Percentiles rank a stretch among this genome's conserved stretches.
These are phyloP conservation scores for Drosophila lutescens DNA, from an alignment of 2,888 invertebrate species.

Conservation along the genomic window DNA sequence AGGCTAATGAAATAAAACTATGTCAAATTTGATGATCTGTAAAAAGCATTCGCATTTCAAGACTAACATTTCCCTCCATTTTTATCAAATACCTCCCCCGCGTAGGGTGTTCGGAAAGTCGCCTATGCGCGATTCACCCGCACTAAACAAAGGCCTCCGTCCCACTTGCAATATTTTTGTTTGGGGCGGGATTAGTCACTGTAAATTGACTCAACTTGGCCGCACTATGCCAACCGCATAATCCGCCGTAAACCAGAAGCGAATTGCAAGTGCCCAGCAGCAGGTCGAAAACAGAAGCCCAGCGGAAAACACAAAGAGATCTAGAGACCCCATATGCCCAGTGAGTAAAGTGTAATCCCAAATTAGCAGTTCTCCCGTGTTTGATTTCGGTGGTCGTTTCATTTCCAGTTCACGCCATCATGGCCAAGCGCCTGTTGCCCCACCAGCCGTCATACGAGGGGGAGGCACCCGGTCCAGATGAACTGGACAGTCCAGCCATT, in stretches of 20 bases:
- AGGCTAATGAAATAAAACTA: too few relatives aligned
- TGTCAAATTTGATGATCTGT: too few relatives aligned
- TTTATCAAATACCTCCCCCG: background rate
- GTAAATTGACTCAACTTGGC: slow-evolving; percentile 32
- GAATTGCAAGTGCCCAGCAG: slow-evolving; percentile 41
- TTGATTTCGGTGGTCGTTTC: background rate
- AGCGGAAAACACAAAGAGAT: slow-evolving; percentile 21
- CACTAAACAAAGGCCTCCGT: slow-evolving; percentile 59
- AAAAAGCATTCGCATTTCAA: background rate
- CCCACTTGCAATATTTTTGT: slow-evolving; percentile 40
- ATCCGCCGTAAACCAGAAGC: slow-evolving; percentile 28
- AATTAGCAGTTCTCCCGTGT: slow-evolving; percentile 1
- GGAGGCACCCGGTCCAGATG: slow-evolving; percentile 72
- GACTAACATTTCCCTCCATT: background rate
- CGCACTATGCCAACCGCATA: slow-evolving; percentile 30
- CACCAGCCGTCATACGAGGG: slow-evolving; percentile 70
- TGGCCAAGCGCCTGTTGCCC: slow-evolving; percentile 78
- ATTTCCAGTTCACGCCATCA: slow-evolving; percentile 81
- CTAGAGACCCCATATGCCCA: slow-evolving; percentile 5
- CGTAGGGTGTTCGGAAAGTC: slow-evolving; percentile 7
- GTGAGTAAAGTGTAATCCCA: slow-evolving; percentile 18
- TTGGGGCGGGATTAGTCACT: slow-evolving; percentile 65
- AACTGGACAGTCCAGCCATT: slow-evolving; percentile 82
- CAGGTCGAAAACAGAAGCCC: slow-evolving; percentile 5
- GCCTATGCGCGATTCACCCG: slow-evolving; percentile 5